Conservation (phyloP, 2,888 invertebrate species). For the Brenthis daphne region DNA sequence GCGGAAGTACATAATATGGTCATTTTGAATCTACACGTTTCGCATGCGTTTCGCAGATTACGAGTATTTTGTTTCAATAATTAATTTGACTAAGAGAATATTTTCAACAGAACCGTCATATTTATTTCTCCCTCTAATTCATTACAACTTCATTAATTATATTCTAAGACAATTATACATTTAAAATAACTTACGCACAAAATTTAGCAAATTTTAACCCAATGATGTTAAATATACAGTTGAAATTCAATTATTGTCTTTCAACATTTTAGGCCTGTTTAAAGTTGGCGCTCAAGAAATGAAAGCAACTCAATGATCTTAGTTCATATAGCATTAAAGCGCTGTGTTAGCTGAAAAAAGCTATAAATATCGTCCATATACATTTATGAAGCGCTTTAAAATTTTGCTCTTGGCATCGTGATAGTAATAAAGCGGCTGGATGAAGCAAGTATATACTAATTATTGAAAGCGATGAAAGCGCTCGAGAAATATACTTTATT, state of each 20-base stretch:
- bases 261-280: not conserved
- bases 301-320: constrained; percentile 1
- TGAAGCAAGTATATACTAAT: not conserved
- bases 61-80: too few relatives aligned
- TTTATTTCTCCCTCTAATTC: too few relatives aligned
- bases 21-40: too few relatives aligned
- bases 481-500: not conserved
- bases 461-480: constrained; percentile 1
- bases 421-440: constrained; percentile 3
- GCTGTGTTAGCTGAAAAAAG: not conserved
- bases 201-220: too few relatives aligned
- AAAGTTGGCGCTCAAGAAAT: constrained; percentile 2
- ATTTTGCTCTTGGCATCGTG: constrained; percentile 22
- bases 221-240: not conserved
- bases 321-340: not conserved
- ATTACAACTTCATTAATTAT: too few relatives aligned
- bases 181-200: too few relatives aligned
- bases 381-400: constrained; percentile 55
- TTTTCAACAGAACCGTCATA: too few relatives aligned
- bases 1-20: too few relatives aligned
- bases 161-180: too few relatives aligned
- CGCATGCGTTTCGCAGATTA: too few relatives aligned
- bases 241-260: not conserved
- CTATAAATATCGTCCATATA: not conserved
- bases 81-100: too few relatives aligned